Evolutionary conservation across 2,113 vertebrate genomes (phyloP), one percentile per base, ranked within the genome.

Genomic region (Calidris pygmaea): DNA sequence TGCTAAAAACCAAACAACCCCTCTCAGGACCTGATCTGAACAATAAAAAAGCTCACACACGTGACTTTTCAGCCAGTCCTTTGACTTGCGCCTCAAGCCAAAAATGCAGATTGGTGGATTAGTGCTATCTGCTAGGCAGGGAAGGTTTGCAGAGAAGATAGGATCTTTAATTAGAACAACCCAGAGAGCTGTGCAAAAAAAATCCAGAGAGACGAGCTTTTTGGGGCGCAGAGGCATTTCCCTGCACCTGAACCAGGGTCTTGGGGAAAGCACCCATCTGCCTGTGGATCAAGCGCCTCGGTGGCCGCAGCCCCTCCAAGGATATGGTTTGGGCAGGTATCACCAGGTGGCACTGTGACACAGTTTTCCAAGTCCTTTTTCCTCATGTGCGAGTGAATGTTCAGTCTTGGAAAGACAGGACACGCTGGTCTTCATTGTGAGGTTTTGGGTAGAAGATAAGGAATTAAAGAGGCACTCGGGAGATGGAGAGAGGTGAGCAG

Each of bases 271-370:
- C 48, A 63, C 32, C 34, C 48, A 55, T 29, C 34, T 1, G 16
- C 32, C 80, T 24, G 20, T 3, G 2, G 41, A 86, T 26, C 30
- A 34, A 10, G 10, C 2, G 35, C 66, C n/a, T 13, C 2, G 4
- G 48, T 1, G 1, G 29, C 35, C 6, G 1, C 37, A 50, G 74
- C 29, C 47, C 85, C 23, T 20, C 75, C 89, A 66, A 47, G 4
- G 43, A 78, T 47, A 16, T 35, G 85, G 50, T 34, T 43, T 37
- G 80, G 92, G 92, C 94, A 91, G 73, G 76, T 92, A 93, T 97
- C 96, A 23, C 92, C 94, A 97, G 96, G 71, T 97, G 96, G 96
- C 96, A 97, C 95, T 97, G 96, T 96, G 91, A 96, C 96, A 96
- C 95, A 95, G 96, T 78, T 81, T 93, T 95, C 60, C 35, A 79